Conservation (phyloP, 2,888 invertebrate species). For the Sesia apiformis region DNA sequence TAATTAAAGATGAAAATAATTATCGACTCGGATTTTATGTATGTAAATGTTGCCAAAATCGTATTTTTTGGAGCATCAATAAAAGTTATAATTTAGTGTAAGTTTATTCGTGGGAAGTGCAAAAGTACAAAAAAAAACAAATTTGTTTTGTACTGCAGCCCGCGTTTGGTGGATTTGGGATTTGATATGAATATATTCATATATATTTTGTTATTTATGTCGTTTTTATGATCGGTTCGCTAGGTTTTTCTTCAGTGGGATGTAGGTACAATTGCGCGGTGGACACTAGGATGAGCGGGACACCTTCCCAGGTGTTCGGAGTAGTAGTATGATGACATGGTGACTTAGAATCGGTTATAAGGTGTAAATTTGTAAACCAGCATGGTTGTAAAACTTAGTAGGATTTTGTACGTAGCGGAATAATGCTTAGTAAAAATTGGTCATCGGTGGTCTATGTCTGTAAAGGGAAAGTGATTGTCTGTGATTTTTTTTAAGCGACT, state of each 20-base stretch:
- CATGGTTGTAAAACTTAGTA: slow-evolving; percentile 74
- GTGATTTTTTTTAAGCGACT: slow-evolving; percentile 77
- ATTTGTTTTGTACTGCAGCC: slow-evolving; percentile 19
- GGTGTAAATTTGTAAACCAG: slow-evolving; percentile 51
- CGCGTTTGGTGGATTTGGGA: slow-evolving; percentile 14
- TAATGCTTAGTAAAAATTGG: slow-evolving; percentile 67
- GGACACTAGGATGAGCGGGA: background rate
- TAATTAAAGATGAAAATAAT: slow-evolving; percentile 37
- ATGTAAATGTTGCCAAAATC: slow-evolving; percentile 66
- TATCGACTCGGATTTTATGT: slow-evolving; percentile 52
- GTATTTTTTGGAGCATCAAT: slow-evolving; percentile 59
- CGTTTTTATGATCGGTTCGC: background rate
- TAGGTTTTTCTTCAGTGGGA: background rate
- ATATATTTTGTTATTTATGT: slow-evolving; percentile 1
- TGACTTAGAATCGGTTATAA: slow-evolving; percentile 41
- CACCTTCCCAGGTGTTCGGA: slow-evolving; percentile 11
- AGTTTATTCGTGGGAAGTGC: slow-evolving; percentile 52
- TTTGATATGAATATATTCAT: slow-evolving; percentile 5
- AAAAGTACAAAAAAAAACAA: slow-evolving; percentile 21
- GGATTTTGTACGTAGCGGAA: slow-evolving; percentile 69
- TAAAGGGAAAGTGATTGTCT: slow-evolving; percentile 74
- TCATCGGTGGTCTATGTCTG: slow-evolving; percentile 72
- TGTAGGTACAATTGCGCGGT: background rate
- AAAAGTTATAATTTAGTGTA: slow-evolving; percentile 53
- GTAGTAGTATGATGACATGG: slow-evolving; percentile 33